Conservation (phyloP, 2,888 invertebrate genomes). For the Tetramorium bicarinatum region DNA sequence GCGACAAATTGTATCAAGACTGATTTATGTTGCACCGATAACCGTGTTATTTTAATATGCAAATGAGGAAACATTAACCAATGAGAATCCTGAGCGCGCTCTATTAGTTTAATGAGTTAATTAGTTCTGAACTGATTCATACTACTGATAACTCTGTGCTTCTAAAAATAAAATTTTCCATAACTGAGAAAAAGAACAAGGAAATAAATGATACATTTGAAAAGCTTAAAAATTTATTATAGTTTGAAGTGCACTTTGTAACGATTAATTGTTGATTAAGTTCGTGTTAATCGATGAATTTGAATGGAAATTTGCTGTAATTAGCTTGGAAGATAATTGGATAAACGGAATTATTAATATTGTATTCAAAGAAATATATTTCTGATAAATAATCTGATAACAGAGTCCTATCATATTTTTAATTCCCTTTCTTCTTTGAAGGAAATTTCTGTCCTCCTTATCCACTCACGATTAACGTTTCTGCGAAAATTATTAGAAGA, state of each 20-base stretch:
- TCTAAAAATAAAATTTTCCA: constrained; percentile 23
- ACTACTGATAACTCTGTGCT: background rate
- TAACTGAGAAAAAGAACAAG: background rate
- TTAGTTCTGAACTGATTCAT: constrained; percentile 47
- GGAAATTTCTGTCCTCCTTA: background rate
- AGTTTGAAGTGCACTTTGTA: background rate
- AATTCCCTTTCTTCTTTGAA: background rate
- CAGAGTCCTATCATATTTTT: background rate
- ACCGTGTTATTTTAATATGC: background rate
- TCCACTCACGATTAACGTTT: background rate
- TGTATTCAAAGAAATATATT: background rate
- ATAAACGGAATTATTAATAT: constrained; percentile 1
- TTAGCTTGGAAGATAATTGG: constrained; percentile 17
- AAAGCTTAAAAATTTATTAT: background rate
- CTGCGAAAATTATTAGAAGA: background rate
- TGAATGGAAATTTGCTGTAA: background rate
- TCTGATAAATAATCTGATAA: constrained; percentile 9
- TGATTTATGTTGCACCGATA: constrained; percentile 34
- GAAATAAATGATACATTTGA: background rate
- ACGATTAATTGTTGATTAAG: constrained; percentile 22
- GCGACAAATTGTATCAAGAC: constrained; percentile 2
- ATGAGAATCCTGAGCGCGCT: constrained; percentile 38
- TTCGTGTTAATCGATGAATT: constrained; percentile 11
- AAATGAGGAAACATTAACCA: constrained; percentile 42
- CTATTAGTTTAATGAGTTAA: constrained; percentile 44